Evolutionary conservation across 2,113 vertebrate genomes (phyloP).

Genomic region (Todiramphus chloris): DNA sequence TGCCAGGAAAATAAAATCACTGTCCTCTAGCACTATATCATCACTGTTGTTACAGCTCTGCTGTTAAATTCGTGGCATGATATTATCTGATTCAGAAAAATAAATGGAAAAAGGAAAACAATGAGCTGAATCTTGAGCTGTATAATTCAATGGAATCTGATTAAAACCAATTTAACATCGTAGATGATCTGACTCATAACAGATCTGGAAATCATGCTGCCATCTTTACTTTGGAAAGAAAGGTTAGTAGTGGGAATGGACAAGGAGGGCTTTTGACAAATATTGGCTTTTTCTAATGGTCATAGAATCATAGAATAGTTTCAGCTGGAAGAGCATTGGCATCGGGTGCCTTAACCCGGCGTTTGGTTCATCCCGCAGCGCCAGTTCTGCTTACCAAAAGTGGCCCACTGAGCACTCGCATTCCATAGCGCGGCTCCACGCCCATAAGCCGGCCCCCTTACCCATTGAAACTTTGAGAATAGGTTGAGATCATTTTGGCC

Average conservation of each 20-base stretch:
- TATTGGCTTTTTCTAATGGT: not conserved
- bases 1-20: not conserved
- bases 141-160: not conserved
- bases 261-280: not conserved
- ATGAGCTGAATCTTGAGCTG: not conserved
- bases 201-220: not conserved
- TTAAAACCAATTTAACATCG: not conserved
- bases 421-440: no score
- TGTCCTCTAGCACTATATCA: not conserved
- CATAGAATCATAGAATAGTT: no score
- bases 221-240: not conserved
- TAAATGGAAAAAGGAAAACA: not conserved
- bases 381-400: no score
- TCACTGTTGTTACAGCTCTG: not conserved
- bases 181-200: not conserved
- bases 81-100: not conserved
- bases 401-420: no score
- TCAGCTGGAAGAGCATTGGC: no score
- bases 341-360: no score
- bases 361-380: no score
- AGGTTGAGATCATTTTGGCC: no score
- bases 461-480: no score
- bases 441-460: no score
- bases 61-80: not conserved
- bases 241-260: not conserved